Conservation (phyloP, 2,888 invertebrate species). For the Lordiphosa fenestrarum region DNA sequence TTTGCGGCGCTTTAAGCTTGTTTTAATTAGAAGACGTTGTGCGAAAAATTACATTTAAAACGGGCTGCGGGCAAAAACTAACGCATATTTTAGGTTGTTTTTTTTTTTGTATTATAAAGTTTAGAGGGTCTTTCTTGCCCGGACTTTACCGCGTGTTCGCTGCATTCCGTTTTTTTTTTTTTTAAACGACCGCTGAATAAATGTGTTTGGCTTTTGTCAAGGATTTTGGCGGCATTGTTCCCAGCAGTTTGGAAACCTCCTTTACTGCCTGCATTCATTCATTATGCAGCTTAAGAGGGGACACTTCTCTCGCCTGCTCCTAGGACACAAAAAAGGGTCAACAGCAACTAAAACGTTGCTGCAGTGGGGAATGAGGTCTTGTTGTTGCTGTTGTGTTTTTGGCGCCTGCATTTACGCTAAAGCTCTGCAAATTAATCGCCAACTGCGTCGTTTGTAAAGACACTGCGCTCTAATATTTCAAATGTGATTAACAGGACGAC, state of each 20-base stretch:
- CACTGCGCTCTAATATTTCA: conserved; percentile 67
- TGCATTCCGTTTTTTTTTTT: conserved; percentile 3
- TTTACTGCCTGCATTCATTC: conserved; percentile 61
- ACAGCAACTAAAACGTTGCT: conserved; percentile 17
- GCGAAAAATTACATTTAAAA: conserved; percentile 73
- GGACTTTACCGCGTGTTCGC: too few species aligned
- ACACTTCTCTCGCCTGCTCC: conserved; percentile 5
- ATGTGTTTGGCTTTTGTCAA: conserved; percentile 70
- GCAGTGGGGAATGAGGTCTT: conserved; percentile 16
- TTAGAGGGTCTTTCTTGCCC: too few species aligned
- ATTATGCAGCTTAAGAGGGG: conserved; percentile 71
- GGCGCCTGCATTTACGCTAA: conserved; percentile 55
- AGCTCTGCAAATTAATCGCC: conserved; percentile 72
- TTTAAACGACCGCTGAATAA: conserved; percentile 60
- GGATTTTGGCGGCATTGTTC: conserved; percentile 63
- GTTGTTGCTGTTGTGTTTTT: conserved; percentile 26
- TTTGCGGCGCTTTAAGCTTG: conserved; percentile 68
- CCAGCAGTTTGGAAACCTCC: conserved; percentile 45
- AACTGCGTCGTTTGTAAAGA: conserved; percentile 42
- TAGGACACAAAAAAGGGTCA: conserved; percentile 10
- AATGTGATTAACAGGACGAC: conserved; percentile 67
- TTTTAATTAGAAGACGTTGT: conserved; percentile 75
- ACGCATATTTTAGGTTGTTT: conserved; percentile 74
- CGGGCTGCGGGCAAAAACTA: conserved; percentile 42
- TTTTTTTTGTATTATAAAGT: background rate